phyloP scores from a whole-genome alignment of 2,888 invertebrate species.

The Cheilosia scutellata region DNA sequence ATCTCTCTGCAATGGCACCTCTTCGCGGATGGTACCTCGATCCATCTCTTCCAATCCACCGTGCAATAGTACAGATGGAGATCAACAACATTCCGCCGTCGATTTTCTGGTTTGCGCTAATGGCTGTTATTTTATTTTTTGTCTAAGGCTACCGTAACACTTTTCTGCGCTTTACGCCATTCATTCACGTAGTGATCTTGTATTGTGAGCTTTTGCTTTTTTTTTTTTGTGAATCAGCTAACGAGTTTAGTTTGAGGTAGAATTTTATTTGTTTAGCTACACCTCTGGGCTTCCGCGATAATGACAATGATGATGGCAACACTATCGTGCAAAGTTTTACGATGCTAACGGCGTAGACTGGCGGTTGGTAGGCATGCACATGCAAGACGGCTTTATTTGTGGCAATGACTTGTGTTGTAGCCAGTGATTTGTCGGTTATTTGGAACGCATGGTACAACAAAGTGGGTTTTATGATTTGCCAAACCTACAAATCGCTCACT shows the following conservation, averaged over 20 bases:
- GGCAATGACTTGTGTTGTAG: neutral
- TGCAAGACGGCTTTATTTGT: slow-evolving; percentile 43
- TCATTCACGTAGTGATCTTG: slow-evolving; percentile 52
- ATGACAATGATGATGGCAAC: slow-evolving; percentile 24
- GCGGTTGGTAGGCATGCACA: slow-evolving; percentile 21
- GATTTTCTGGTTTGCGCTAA: slow-evolving; percentile 63
- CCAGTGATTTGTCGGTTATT: slow-evolving; percentile 4
- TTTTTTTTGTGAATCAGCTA: slow-evolving; percentile 46
- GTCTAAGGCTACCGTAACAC: slow-evolving; percentile 70
- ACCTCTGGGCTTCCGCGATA: slow-evolving; percentile 15
- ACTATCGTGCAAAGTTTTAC: slow-evolving; percentile 34
- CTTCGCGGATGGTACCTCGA: slow-evolving; percentile 27
- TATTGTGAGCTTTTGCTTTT: neutral
- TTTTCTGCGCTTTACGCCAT: slow-evolving; percentile 21
- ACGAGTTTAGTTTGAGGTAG: slow-evolving; percentile 4
- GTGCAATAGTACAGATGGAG: slow-evolving; percentile 31
- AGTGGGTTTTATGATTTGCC: neutral
- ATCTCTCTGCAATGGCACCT: slow-evolving; percentile 21
- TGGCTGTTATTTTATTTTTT: slow-evolving; percentile 42
- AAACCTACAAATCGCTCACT: too few species aligned
- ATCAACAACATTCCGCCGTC: slow-evolving; percentile 61
- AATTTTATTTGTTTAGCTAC: slow-evolving; percentile 37
- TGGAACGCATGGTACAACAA: neutral
- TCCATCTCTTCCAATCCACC: slow-evolving; percentile 14
- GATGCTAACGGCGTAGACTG: slow-evolving; percentile 26